Evolutionary conservation across 2,888 invertebrate species (phyloP).

Genomic region (Drosophila peninsularis): DNA sequence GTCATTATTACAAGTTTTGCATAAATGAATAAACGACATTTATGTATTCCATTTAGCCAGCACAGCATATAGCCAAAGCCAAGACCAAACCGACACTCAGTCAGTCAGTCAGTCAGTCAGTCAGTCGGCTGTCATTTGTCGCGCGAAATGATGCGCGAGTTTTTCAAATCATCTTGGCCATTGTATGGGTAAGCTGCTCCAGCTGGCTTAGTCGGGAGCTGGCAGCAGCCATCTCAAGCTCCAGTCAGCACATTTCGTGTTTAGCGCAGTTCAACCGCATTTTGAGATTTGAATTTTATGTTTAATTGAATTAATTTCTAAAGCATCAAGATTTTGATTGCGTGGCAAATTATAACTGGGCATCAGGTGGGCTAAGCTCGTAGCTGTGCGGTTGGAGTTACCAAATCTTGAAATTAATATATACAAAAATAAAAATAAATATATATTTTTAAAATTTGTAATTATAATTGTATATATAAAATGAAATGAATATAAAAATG

Average conservation of each 20-base stretch:
- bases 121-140: conserved; percentile 50
- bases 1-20: conserved; percentile 78
- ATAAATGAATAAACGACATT: conserved; percentile 77
- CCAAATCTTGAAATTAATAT: background rate
- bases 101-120: conserved; percentile 10
- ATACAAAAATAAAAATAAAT: too few species aligned
- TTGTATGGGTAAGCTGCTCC: conserved; percentile 40
- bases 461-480: too few species aligned
- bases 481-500: too few species aligned
- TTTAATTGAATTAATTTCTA: conserved; percentile 71
- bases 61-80: conserved; percentile 36
- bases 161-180: conserved; percentile 59
- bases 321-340: background rate
- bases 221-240: conserved; percentile 38
- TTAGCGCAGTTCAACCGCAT: conserved; percentile 44
- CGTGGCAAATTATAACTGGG: background rate
- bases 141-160: conserved; percentile 56
- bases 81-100: conserved; percentile 16
- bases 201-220: background rate
- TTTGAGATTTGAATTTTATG: conserved; percentile 49
- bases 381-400: background rate
- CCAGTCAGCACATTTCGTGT: conserved; percentile 65
- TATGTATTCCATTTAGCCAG: conserved; percentile 71
- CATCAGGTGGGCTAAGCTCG: background rate
- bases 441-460: too few species aligned